Evolutionary conservation across 2,797 vertebrate species (phyloP).

Genomic region (Prionace glauca): DNA sequence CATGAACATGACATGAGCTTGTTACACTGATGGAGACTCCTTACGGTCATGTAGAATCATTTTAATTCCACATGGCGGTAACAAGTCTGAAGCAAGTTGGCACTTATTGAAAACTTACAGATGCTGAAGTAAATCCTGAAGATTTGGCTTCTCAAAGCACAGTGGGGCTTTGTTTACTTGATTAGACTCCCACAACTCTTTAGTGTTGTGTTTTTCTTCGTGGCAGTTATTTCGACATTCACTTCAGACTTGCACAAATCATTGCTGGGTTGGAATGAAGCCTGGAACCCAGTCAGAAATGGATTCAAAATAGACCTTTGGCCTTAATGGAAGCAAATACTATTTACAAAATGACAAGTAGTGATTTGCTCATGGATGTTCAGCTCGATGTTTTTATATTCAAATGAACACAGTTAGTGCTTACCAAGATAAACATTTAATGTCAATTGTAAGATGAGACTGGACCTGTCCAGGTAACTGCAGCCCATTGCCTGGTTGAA

Average conservation of each 20-base stretch:
- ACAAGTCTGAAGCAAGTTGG: neutral
- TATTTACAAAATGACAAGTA: neutral
- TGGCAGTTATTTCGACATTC: neutral
- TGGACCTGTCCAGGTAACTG: neutral
- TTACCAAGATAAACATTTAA: neutral
- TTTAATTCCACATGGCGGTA: neutral
- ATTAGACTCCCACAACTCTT: neutral
- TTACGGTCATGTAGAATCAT: neutral
- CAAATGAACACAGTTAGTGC: neutral
- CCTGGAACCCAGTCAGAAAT: neutral
- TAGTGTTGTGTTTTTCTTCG: neutral
- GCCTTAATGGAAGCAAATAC: neutral
- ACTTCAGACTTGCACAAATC: neutral
- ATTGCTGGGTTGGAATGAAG: neutral
- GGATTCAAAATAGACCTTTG: neutral
- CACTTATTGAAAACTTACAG: neutral
- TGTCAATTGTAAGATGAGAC: neutral
- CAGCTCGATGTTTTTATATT: neutral
- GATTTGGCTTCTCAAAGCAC: neutral
- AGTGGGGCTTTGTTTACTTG: neutral
- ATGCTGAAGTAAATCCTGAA: slow-evolving; percentile 16
- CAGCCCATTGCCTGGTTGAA: neutral
- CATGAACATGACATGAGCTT: neutral
- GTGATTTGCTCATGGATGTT: neutral
- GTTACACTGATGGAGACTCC: neutral